A percentile compares a stretch with the other conserved stretches of the same genome.
Evolutionary conservation across 1,140 invertebrate genomes (phyloP).

Genomic region (Cydia amplana): DNA sequence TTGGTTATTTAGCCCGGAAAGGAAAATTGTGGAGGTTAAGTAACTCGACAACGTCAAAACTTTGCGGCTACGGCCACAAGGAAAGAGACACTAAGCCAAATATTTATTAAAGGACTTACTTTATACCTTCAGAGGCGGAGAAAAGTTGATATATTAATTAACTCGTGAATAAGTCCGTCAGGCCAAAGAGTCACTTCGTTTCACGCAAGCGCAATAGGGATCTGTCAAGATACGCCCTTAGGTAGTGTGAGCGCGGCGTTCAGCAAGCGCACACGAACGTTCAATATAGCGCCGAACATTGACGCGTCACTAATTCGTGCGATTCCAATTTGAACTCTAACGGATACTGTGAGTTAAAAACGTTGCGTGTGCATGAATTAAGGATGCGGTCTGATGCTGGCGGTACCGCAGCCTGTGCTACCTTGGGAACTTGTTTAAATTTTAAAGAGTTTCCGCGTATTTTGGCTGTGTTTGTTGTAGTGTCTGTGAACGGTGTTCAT

Average conservation of each 20-base stretch:
- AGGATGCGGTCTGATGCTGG: constrained; percentile 16
- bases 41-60: constrained; percentile 33
- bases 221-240: constrained; percentile 65
- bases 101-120: constrained; percentile 72
- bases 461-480: constrained; percentile 53
- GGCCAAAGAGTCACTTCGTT: constrained; percentile 71
- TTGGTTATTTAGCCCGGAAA: constrained; percentile 36
- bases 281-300: constrained; percentile 34
- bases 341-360: constrained; percentile 35
- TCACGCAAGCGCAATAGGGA: constrained; percentile 69
- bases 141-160: constrained; percentile 80
- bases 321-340: constrained; percentile 42
- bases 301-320: constrained; percentile 56
- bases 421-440: constrained; percentile 41
- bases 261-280: constrained; percentile 50
- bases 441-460: constrained; percentile 44
- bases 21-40: constrained; percentile 22
- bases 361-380: constrained; percentile 37
- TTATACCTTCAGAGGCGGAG: constrained; percentile 62
- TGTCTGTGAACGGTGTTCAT: constrained; percentile 60
- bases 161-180: constrained; percentile 73
- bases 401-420: constrained; percentile 41
- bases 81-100: constrained; percentile 59
- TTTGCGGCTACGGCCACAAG: constrained; percentile 37
- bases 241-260: constrained; percentile 61